phyloP scores from a whole-genome alignment of 2,113 vertebrate species.

The Athene noctua region DNA sequence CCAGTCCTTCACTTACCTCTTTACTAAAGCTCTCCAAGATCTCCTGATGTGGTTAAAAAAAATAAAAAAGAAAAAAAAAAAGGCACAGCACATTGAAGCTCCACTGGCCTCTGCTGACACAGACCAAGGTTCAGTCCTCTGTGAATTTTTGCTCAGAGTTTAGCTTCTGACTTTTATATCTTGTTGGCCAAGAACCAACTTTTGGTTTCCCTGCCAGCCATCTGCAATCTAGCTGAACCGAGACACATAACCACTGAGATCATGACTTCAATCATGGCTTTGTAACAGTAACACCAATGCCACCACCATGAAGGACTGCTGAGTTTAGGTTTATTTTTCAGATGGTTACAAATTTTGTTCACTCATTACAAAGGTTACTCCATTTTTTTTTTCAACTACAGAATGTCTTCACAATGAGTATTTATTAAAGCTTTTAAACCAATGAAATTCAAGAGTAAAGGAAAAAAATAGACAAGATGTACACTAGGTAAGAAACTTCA shows the following conservation, averaged over 20 bases:
- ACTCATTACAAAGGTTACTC: background rate
- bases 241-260: background rate
- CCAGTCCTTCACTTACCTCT: background rate
- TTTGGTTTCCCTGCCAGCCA: slow-evolving; percentile 20
- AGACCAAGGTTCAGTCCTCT: background rate
- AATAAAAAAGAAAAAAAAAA: rapidly evolving
- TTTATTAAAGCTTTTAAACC: background rate
- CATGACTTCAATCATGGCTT: background rate
- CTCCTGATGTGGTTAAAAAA: background rate
- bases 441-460: background rate
- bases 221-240: background rate
- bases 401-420: background rate
- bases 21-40: background rate
- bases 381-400: background rate
- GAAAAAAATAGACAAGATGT: background rate
- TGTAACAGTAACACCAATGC: background rate
- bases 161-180: background rate
- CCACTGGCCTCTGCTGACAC: background rate
- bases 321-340: background rate
- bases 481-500: background rate
- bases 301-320: background rate
- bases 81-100: background rate
- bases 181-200: background rate
- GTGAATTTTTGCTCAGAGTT: background rate
- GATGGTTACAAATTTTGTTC: background rate